Conservation (phyloP, 2,113 vertebrate genomes). For the Gymnogyps californianus region DNA sequence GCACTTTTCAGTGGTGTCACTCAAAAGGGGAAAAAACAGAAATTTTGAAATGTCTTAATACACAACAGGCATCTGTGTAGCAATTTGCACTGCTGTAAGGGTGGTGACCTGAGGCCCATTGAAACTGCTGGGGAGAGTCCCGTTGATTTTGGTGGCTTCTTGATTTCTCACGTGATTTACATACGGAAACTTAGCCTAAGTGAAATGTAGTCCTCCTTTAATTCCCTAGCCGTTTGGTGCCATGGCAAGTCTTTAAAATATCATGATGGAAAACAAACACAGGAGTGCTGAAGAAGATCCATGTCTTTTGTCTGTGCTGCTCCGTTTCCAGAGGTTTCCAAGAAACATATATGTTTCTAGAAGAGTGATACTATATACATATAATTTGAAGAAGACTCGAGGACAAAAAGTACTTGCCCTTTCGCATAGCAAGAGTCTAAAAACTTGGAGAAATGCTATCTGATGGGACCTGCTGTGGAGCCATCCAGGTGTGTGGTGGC, state of each 20-base stretch:
- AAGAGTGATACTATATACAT: background rate
- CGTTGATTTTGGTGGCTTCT: background rate
- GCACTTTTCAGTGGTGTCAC: background rate
- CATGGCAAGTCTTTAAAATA: background rate
- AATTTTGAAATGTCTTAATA: no score
- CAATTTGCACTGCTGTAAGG: background rate
- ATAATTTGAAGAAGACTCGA: background rate
- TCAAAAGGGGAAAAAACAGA: background rate
- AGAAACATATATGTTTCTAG: fast-evolving
- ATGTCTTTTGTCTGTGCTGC: background rate
- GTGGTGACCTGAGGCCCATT: background rate
- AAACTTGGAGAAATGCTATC: background rate
- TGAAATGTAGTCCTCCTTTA: background rate
- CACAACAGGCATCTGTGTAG: background rate
- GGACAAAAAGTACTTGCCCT: background rate
- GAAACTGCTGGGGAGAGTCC: background rate
- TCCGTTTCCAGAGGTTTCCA: background rate
- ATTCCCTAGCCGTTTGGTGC: background rate
- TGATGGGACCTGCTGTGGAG: background rate
- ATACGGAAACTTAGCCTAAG: fast-evolving
- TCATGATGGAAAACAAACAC: background rate
- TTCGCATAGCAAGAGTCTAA: background rate
- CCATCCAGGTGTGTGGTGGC: background rate
- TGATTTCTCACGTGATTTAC: background rate
- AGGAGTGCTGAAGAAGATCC: background rate